Conservation (phyloP, 2,113 vertebrate genomes). For the Chionis minor region DNA sequence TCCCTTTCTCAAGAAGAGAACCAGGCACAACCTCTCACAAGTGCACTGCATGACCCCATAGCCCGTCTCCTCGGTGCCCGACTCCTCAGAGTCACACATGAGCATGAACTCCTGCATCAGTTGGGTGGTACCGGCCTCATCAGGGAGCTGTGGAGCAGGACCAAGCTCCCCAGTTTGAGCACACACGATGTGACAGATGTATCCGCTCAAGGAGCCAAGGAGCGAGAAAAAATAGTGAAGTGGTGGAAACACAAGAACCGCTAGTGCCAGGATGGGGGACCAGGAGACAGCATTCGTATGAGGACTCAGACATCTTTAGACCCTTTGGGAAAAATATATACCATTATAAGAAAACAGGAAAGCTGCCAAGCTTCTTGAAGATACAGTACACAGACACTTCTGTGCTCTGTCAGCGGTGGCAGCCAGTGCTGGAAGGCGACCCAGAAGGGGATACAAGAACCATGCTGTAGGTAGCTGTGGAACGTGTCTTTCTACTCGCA, state of each 20-base stretch:
- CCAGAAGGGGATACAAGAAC: not conserved
- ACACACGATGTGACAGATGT: not conserved
- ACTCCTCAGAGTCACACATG: not conserved
- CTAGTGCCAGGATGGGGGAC: not conserved
- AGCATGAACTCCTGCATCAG: not conserved
- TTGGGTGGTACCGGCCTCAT: accelerated
- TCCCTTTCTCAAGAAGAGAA: not conserved
- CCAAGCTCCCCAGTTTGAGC: not conserved
- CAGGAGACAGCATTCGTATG: not conserved
- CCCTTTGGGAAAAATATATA: not conserved
- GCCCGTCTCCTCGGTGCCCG: not conserved
- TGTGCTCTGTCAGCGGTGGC: not conserved
- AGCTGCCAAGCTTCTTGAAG: slow-evolving; percentile 8
- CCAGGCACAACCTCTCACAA: not conserved
- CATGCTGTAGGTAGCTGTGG: not conserved
- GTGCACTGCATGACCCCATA: accelerated
- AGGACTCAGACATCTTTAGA: not conserved
- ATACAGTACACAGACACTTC: not conserved
- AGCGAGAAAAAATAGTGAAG: not conserved
- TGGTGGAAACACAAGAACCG: not conserved
- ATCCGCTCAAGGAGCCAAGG: not conserved
- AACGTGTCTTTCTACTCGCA: not conserved
- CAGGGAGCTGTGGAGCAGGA: not conserved
- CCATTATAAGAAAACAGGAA: not conserved
- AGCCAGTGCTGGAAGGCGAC: not conserved